Evolutionary conservation across 2,888 invertebrate species (phyloP).

Genomic region (Ennomos quercinarius): DNA sequence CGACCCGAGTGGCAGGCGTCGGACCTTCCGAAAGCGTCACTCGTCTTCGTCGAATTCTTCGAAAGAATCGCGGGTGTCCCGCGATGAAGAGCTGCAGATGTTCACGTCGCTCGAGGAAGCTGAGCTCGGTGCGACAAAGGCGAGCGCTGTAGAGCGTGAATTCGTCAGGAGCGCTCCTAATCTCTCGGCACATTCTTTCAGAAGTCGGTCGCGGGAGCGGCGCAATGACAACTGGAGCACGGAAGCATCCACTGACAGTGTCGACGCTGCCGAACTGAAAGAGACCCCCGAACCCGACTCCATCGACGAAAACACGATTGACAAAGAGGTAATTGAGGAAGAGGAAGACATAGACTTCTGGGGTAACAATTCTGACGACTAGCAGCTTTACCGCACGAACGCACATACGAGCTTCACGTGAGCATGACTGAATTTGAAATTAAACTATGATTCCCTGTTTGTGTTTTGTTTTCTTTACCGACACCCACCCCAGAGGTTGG

Average conservation of each 20-base stretch:
- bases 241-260: constrained; percentile 60
- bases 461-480: constrained; percentile 64
- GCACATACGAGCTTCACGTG: constrained; percentile 65
- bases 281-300: constrained; percentile 71
- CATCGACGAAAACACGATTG: constrained; percentile 74
- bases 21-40: constrained; percentile 86
- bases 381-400: constrained; percentile 69
- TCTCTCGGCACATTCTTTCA: constrained; percentile 82
- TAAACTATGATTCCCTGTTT: constrained; percentile 71
- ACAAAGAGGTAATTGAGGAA: constrained; percentile 72
- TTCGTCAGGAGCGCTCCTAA: constrained; percentile 78
- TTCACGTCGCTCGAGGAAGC: constrained; percentile 88
- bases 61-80: constrained; percentile 86
- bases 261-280: constrained; percentile 55
- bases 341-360: constrained; percentile 75
- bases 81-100: constrained; percentile 87
- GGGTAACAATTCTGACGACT: constrained; percentile 72
- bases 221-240: constrained; percentile 65
- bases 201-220: constrained; percentile 80
- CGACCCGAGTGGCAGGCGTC: constrained; percentile 86
- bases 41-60: constrained; percentile 87
- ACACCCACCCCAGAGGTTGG: constrained; percentile 54
- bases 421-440: constrained; percentile 79
- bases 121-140: constrained; percentile 79
- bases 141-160: constrained; percentile 52